Evolutionary conservation across 2,888 invertebrate genomes (phyloP).

Genomic region (Cerceris rybyensis): DNA sequence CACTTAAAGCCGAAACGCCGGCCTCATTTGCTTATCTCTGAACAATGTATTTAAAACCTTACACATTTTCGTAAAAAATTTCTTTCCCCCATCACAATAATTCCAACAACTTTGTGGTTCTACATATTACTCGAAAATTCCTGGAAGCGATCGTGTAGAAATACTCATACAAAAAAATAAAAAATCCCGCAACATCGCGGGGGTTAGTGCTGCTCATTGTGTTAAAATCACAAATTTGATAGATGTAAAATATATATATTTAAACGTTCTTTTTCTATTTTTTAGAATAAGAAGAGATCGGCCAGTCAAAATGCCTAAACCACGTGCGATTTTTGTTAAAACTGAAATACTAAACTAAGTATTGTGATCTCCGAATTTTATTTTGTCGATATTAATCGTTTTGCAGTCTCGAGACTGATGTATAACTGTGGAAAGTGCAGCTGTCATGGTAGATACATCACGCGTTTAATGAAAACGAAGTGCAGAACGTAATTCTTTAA

Average conservation of each 20-base stretch:
- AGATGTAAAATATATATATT: neutral
- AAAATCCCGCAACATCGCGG: too few relatives aligned
- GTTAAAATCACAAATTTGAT: neutral
- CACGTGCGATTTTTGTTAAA: slow-evolving; percentile 41
- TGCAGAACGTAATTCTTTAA: slow-evolving; percentile 25
- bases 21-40: too few relatives aligned
- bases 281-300: slow-evolving; percentile 77
- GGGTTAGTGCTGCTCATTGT: too few relatives aligned
- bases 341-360: slow-evolving; percentile 46
- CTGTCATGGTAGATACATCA: slow-evolving; percentile 28
- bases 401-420: slow-evolving; percentile 44
- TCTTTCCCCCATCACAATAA: too few relatives aligned
- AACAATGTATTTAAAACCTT: too few relatives aligned
- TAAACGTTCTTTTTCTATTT: slow-evolving; percentile 10
- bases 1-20: too few relatives aligned
- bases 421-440: slow-evolving; percentile 36
- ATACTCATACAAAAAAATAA: too few relatives aligned
- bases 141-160: too few relatives aligned
- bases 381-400: slow-evolving; percentile 47
- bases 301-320: slow-evolving; percentile 76
- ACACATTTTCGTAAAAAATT: too few relatives aligned
- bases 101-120: too few relatives aligned
- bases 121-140: too few relatives aligned
- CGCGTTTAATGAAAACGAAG: slow-evolving; percentile 21
- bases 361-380: slow-evolving; percentile 69